Base-by-base conservation (phyloP, 2,797 vertebrate genomes). In the Fratercula arctica region DNA sequence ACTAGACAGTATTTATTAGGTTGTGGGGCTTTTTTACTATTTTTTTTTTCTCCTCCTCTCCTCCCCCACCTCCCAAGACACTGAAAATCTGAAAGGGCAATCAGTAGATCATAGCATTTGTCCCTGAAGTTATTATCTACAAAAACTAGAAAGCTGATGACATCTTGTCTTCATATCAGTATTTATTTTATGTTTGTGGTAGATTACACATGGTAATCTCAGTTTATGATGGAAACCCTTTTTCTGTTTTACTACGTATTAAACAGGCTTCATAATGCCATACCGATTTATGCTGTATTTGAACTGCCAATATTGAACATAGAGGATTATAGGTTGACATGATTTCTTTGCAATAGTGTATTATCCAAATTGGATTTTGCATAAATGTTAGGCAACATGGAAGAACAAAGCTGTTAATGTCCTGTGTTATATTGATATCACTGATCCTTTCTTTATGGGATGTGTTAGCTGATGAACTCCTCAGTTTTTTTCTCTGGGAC, bases 361-460 rank as follows among this genome's bases (percentile, higher is more conserved):
- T 91, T 80, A 84, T 61, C 43, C 21, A 70, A 92, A 87, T 18
- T 89, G 51, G 29, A 72, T 90, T 94, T 95, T 48, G 41, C 21
- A 37, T 67, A 85, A 93, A 88, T 39, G 7, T 18, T 35, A 87
- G 51, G 63, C 25, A 87, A 56, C n/a, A 43, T 4, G 10, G 72
- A 80, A 89, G 57, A 78, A 93, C 74, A 31, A 77, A 72, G 15
- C 6, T 89, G 14, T 59, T 72, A 85, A 77, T 82, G 17, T 16
- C 11, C 31, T 24, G 5, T 72, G 15, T 53, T 74, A 33, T 83
- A 87, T 20, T 85, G 37, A 48, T 76, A 60, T 67, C 33, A 53
- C 46, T 41, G 33, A 56, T 74, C 10, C 5, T 85, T 87, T 54
- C 37, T 77, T 18, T 11, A n/a, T 35, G 10, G 45, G 43, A 75